Conservation (phyloP, 2,113 vertebrate genomes). For the Hyla sarda region DNA sequence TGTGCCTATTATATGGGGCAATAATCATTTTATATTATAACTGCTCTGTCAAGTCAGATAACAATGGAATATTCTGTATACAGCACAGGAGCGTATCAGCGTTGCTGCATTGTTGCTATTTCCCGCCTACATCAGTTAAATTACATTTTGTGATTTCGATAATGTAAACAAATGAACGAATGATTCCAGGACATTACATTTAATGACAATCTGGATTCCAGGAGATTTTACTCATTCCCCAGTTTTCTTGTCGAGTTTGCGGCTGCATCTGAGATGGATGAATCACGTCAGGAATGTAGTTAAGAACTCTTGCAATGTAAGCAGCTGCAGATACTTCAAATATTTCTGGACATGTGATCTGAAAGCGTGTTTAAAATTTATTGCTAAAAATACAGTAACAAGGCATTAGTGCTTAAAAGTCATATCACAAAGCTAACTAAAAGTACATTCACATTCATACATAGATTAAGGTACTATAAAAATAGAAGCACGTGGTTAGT, state of each 20-base stretch:
- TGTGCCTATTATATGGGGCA: too few species aligned
- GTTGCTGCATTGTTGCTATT: background rate
- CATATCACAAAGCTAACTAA: background rate
- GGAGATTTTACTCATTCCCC: conserved; percentile 34
- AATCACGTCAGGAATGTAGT: conserved; percentile 81
- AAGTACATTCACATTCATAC: background rate
- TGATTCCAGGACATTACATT: background rate
- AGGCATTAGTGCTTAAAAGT: conserved; percentile 79
- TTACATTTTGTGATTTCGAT: background rate
- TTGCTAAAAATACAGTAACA: conserved; percentile 85
- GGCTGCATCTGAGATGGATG: conserved; percentile 73
- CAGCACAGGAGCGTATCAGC: background rate
- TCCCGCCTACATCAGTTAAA: background rate
- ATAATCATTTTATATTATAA: background rate
- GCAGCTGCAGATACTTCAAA: conserved; percentile 85
- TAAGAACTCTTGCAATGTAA: conserved; percentile 81
- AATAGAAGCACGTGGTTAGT: background rate
- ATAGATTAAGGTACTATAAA: background rate
- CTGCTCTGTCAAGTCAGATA: background rate
- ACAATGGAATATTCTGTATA: background rate
- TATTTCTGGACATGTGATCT: conserved; percentile 82
- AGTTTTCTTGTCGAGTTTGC: conserved; percentile 62
- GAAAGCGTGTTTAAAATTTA: conserved; percentile 81
- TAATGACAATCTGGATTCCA: conserved; percentile 26
- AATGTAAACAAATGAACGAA: background rate